phyloP scores from a whole-genome alignment of 1,140 invertebrate genomes.

The Wiebesia pumilae region DNA sequence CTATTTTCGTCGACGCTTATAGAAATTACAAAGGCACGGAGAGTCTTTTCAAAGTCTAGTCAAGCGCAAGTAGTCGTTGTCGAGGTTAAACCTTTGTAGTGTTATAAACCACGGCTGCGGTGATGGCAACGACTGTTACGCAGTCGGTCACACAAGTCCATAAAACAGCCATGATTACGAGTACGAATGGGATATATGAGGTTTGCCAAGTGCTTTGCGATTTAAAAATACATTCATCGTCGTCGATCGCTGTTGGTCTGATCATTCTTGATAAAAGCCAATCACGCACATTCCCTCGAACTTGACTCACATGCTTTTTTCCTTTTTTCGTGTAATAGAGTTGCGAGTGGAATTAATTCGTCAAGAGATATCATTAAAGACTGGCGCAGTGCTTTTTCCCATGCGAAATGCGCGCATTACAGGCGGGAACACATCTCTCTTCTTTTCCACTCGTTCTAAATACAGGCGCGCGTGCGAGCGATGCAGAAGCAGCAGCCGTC shows the following conservation, averaged over 20 bases:
- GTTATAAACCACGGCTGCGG: no score
- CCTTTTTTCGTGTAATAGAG: background rate
- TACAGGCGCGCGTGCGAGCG: background rate
- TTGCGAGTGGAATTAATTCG: background rate
- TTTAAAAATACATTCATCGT: conserved; percentile 22
- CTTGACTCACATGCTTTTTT: conserved; percentile 58
- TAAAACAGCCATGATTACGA: conserved; percentile 32
- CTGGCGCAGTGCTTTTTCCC: background rate
- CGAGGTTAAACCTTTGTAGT: background rate
- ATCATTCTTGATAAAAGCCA: background rate
- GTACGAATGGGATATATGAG: background rate
- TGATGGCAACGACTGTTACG: no score
- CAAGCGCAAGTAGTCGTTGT: background rate
- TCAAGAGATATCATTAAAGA: background rate
- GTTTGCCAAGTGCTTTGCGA: conserved; percentile 4
- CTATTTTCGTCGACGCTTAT: conserved; percentile 41
- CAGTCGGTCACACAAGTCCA: background rate
- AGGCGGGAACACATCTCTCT: background rate
- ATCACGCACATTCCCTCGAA: conserved; percentile 48
- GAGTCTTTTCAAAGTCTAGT: background rate
- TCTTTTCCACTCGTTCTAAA: conserved; percentile 8
- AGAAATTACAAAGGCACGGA: conserved; percentile 37
- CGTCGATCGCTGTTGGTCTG: background rate
- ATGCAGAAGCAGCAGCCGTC: background rate
- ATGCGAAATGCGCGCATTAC: conserved; percentile 9